phyloP scores from a whole-genome alignment of 2,888 invertebrate genomes.

The Lacanobia oleracea region DNA sequence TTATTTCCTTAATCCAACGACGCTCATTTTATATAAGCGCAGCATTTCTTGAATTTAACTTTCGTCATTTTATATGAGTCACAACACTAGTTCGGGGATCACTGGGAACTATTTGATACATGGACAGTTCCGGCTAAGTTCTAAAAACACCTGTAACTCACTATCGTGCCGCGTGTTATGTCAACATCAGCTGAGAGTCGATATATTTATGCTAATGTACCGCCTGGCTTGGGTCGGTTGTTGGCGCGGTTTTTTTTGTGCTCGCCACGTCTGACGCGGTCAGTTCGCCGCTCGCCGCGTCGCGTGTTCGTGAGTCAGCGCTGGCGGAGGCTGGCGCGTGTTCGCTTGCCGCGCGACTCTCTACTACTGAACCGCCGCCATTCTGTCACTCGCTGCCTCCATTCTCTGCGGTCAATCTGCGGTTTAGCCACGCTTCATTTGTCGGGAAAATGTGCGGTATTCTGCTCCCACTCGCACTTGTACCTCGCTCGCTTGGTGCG shows the following conservation, averaged over 20 bases:
- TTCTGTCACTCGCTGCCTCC: conserved; percentile 90
- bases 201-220: conserved; percentile 77
- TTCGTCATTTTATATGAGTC: conserved; percentile 90
- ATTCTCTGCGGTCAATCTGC: conserved; percentile 91
- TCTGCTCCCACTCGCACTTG: conserved; percentile 79
- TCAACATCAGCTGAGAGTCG: conserved; percentile 85
- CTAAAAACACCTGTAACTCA: conserved; percentile 69
- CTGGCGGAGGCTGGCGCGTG: conserved; percentile 77
- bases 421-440: conserved; percentile 91
- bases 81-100: conserved; percentile 72
- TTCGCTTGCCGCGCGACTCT: conserved; percentile 83
- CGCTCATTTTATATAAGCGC: conserved; percentile 74
- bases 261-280: conserved; percentile 51
- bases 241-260: conserved; percentile 65
- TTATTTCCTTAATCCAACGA: conserved; percentile 78
- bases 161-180: conserved; percentile 63
- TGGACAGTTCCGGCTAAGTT: conserved; percentile 76
- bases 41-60: conserved; percentile 87
- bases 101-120: conserved; percentile 77
- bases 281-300: conserved; percentile 59
- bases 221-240: conserved; percentile 71
- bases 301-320: conserved; percentile 57
- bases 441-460: conserved; percentile 88
- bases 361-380: conserved; percentile 89
- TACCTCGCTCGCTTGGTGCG: conserved; percentile 62